A percentile compares a stretch with the other conserved stretches of the same genome.
phyloP scores from a whole-genome alignment of 2,797 vertebrate species.

The Acanthurus lineatus region DNA sequence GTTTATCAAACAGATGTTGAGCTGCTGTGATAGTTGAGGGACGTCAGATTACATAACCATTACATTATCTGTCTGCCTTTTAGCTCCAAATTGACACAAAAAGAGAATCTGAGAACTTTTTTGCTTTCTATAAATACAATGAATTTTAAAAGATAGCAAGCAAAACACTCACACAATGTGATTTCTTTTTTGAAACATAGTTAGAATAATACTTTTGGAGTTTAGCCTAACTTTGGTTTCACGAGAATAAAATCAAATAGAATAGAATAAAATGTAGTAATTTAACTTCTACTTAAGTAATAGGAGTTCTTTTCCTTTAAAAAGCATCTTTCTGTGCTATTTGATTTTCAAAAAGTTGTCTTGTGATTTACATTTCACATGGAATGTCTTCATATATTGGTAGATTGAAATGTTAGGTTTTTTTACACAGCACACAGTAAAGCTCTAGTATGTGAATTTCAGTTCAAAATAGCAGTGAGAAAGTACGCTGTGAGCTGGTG shows the following conservation, averaged over 20 bases:
- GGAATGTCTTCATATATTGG: neutral
- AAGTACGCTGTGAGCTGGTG: neutral
- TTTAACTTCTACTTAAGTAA: neutral
- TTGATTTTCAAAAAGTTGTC: neutral
- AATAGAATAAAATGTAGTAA: no score
- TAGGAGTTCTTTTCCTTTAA: neutral
- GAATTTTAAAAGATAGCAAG: neutral
- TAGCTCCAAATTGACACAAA: neutral
- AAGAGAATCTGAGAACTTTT: no score
- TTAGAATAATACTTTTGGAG: neutral
- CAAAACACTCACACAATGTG: no score
- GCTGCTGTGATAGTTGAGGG: neutral
- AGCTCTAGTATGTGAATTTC: neutral
- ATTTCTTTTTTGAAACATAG: no score
- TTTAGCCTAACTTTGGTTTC: neutral
- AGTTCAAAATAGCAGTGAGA: neutral
- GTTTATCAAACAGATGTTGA: neutral
- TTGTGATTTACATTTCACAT: neutral
- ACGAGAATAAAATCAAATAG: neutral
- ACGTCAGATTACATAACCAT: neutral
- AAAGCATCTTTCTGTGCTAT: neutral
- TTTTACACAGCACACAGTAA: neutral
- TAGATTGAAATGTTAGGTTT: no score
- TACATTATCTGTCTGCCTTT: neutral
- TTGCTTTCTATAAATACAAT: neutral